Evolutionary conservation across 2,797 vertebrate species (phyloP).

Genomic region (Xerus rutilus): DNA sequence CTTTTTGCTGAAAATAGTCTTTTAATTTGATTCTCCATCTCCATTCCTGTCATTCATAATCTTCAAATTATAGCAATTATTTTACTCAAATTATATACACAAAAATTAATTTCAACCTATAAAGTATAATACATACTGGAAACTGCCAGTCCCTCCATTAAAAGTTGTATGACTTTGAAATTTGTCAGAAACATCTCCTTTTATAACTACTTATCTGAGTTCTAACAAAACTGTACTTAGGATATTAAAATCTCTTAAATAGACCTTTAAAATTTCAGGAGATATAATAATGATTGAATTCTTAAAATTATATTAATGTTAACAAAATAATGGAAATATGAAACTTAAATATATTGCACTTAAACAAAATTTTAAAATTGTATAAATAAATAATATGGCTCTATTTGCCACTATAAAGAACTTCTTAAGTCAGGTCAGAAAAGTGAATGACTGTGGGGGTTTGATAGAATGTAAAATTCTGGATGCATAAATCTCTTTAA

Average conservation of each 20-base stretch:
- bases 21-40: slow-evolving; percentile 31
- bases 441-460: slow-evolving; percentile 73
- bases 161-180: slow-evolving; percentile 68
- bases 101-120: neutral
- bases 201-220: neutral
- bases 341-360: neutral
- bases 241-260: neutral
- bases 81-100: neutral
- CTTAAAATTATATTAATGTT: neutral
- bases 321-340: slow-evolving; percentile 20
- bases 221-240: neutral
- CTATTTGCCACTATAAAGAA: neutral
- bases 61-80: slow-evolving; percentile 62
- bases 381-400: slow-evolving; percentile 55
- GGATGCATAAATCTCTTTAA: slow-evolving; percentile 80
- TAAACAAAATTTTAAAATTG: slow-evolving; percentile 47
- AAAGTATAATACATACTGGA: neutral
- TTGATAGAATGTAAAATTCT: slow-evolving; percentile 75
- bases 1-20: neutral
- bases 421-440: slow-evolving; percentile 67
- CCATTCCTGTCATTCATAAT: slow-evolving; percentile 58
- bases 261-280: neutral
- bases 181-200: slow-evolving; percentile 35
- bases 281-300: neutral
- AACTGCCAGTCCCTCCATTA: neutral